These are phyloP conservation scores for Orthosia gracilis DNA, from an alignment of 2,888 invertebrate species.

Conservation along the genomic window DNA sequence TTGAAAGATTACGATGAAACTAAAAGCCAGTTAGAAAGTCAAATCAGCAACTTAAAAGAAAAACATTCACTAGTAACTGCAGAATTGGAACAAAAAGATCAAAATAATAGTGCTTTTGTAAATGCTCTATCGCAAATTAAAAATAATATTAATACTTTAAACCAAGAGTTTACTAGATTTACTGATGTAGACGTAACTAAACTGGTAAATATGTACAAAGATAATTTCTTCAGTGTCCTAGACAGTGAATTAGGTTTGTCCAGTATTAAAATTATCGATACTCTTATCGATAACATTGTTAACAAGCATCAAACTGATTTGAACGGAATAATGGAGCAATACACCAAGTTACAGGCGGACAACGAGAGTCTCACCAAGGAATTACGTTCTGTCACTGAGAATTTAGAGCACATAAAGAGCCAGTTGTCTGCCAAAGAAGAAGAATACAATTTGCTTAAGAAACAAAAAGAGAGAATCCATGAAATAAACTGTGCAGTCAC, in stretches of 20 bases:
- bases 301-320: conserved; percentile 74
- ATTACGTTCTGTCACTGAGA: conserved; percentile 73
- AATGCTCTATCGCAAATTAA: conserved; percentile 72
- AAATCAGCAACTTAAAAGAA: conserved; percentile 68
- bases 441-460: conserved; percentile 78
- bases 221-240: conserved; percentile 75
- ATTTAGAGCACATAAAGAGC: conserved; percentile 74
- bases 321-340: conserved; percentile 67
- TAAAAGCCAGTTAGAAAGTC: conserved; percentile 71
- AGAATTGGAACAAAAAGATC: conserved; percentile 74
- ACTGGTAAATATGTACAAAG: conserved; percentile 73
- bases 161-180: conserved; percentile 58
- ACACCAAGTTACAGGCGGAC: conserved; percentile 71
- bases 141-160: conserved; percentile 71
- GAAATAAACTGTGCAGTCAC: conserved; percentile 85
- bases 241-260: conserved; percentile 78
- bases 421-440: conserved; percentile 79
- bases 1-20: conserved; percentile 80
- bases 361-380: conserved; percentile 72
- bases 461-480: conserved; percentile 79
- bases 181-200: conserved; percentile 60
- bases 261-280: conserved; percentile 75
- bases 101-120: conserved; percentile 67
- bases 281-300: conserved; percentile 70
- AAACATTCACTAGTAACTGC: conserved; percentile 71